Evolutionary conservation across 2,888 invertebrate species (phyloP), one percentile per base, ranked within the genome.

Genomic region (Drosophila aldrichi): DNA sequence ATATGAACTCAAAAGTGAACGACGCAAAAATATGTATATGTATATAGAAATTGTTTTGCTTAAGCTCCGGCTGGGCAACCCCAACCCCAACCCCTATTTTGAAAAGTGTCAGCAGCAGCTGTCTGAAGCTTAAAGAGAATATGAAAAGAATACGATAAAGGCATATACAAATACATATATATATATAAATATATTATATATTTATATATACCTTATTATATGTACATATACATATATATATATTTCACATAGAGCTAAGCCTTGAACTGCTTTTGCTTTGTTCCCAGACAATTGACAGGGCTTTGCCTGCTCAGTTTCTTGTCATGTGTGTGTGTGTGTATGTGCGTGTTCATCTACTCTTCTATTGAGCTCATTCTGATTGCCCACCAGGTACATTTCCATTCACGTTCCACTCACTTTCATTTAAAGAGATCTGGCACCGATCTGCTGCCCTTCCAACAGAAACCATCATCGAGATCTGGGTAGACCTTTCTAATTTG

Each of bases 1-100:
- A 87, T 87, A 87, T 84, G 78, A 84, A 82, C 82, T 78, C 72
- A 68, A 67, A 66, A 66, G 46, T 41, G 41, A 64, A 79, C 70
- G 67, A 77, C 79, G 77, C 73, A 79, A 78, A 78, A 72, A 22
- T 36, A 20, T 34, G 16, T 44, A 6, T 25, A 25, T 25, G 6
- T 25, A 76, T 44, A 76, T 70, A 77, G 60, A 49, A 56, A 56
- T 18, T 36, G 8, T 10, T 20, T 3, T 38, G n/a, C n/a, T 54
- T 0, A 54, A 54, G 36, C 36, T 54, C 25, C n/a, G 41, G 48
- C 29, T 41, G 34, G 18, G 34, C 49, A 44, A 71, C 57, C 70
- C 43, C 70, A 59, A 66, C 74, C 71, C 44, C 70, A 59, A 66
- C 74, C 74, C 54, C 62, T 63, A 51, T 66, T 55, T 48, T 63